Evolutionary conservation across 2,888 invertebrate species (phyloP), one percentile per base, ranked within the genome.

Genomic region (Lymantria dispar): DNA sequence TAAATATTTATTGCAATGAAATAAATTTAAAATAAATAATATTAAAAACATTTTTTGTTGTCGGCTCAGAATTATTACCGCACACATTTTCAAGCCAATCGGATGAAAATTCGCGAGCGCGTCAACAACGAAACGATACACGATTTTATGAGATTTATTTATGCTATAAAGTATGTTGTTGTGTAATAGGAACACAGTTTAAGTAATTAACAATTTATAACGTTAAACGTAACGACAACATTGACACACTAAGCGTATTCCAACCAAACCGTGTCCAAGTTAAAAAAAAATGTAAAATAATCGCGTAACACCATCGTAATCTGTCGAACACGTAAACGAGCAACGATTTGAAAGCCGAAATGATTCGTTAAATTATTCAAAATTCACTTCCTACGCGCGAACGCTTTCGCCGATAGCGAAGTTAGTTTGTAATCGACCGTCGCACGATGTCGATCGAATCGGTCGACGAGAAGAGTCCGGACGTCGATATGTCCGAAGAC

Each of bases 401-500:
- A 56, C 54, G 61, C 72, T 74, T 72, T 74, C 74, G 40, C 68
- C 56, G 49, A 62, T 68, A 59, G 68, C 62, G 58, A 53, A 66
- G 68, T 72, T 76, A 76, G 80, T 78, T 64, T 60, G 67, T 71
- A 69, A 76, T 75, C 71, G 66, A 55, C 70, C 64, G 76, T 64
- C 71, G 66, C 53, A 60, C 72, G 70, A 76, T 76, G 75, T 69
- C 79, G 70, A 68, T 64, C 63, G 65, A 60, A 58, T 69, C 73
- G 64, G 48, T 58, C 40, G 62, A 54, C 60, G 68, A 68, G 47
- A 52, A 58, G 54, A 54, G 49, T 14, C 43, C 52, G 48, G 46
- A 36, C 43, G 33, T 46, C 47, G 78, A 78, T 51, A 84, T 88
- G 71, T 85, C 87, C 37, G 81, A 78, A 31, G 90, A 89, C 71